Evolutionary conservation across 2,113 vertebrate genomes (phyloP), one percentile per base, ranked within the genome.

Genomic region (Mobula birostris): DNA sequence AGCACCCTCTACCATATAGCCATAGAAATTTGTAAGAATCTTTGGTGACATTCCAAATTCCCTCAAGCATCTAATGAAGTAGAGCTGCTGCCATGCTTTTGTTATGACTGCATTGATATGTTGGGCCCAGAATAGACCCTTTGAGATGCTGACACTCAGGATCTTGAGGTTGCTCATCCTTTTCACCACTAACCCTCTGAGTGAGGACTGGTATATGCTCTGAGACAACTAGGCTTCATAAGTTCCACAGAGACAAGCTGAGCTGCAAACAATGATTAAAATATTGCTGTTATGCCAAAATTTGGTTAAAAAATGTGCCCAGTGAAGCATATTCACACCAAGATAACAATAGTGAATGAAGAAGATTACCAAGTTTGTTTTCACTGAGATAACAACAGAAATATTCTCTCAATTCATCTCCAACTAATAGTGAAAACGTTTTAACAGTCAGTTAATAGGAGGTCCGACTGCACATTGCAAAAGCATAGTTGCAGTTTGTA

Each of bases 381-480:
- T 63, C 15, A 92, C 24, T 32, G 36, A 92, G 66, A 70, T 72
- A n/a, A 92, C 88, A 92, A 92, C 32, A 92, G 61, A 92, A 70
- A 40, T 58, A 92, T 72, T 92, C 48, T 87, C n/a, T 72, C 19
- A 92, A 19, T n/a, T 92, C 88, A 70, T 70, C 66, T 21, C 32
- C 63, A 92, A 70, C 88, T 92, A 92, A 92, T 92, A 92, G 66
- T 92, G 88, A 92, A 70, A 92, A 70, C 66, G 40, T 92, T 72
- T 92, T 70, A 92, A 70, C 88, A 40, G 66, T 40, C 63, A 2
- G 32, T 70, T 72, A n/a, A 21, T 92, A 36, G 40, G 66, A 68
- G n/a, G 15, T 32, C 21, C 24, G 9, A 87, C 5, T 92, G 66
- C 66, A 70, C 32, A 72, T 58, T 91, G 88, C 88, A 92, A 70